Percentiles rank a stretch among this genome's conserved stretches.
phyloP scores from a whole-genome alignment of 2,113 vertebrate species.

The Otocyon megalotis region DNA sequence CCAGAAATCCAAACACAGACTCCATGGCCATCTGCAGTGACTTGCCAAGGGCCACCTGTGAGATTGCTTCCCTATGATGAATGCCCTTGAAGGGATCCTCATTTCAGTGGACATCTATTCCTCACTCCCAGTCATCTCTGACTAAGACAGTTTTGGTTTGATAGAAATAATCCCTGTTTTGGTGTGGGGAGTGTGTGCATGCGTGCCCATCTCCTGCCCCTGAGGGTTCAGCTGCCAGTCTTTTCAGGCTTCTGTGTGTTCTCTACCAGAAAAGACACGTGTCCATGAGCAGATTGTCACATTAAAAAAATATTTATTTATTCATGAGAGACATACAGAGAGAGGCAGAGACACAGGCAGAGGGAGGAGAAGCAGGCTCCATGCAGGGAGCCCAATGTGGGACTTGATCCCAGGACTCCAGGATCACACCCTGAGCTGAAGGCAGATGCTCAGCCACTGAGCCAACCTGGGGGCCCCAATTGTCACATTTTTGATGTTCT shows the following conservation, averaged over 20 bases:
- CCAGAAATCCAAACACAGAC: not conserved
- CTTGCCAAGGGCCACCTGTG: accelerated
- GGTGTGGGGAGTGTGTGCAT: not conserved
- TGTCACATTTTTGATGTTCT: not conserved
- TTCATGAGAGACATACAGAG: no score
- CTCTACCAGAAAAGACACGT: not conserved
- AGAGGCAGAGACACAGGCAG: no score
- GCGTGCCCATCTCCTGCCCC: not conserved
- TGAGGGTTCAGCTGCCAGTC: not conserved
- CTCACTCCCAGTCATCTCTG: not conserved
- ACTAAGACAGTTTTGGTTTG: not conserved
- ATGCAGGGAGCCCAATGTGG: no score
- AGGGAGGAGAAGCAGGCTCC: no score
- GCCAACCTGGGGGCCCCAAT: no score
- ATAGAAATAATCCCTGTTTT: not conserved
- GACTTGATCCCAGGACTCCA: no score
- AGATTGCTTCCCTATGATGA: not conserved
- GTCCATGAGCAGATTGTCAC: not conserved
- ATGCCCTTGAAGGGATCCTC: not conserved
- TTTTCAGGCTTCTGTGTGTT: not conserved
- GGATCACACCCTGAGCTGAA: no score
- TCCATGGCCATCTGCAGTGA: not conserved
- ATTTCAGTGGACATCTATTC: not conserved
- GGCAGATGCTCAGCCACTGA: no score
- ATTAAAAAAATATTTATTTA: no score